These are phyloP conservation scores for Rhegmatorhina hoffmannsi DNA, from an alignment of 2,113 vertebrate species.

Conservation along the genomic window DNA sequence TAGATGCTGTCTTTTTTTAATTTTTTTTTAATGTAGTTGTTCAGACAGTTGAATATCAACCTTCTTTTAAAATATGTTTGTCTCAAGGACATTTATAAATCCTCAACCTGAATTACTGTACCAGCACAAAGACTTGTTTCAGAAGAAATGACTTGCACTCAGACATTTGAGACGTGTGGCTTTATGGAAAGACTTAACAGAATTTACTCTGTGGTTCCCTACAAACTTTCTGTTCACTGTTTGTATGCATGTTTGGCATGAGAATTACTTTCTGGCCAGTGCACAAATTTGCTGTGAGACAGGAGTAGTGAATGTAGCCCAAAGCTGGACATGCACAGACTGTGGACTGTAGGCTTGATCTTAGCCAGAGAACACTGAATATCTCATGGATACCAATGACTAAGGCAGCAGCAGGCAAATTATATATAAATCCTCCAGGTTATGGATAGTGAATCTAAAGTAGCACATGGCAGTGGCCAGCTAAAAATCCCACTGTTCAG, in stretches of 20 bases:
- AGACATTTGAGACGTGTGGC: neutral
- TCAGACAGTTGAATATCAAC: neutral
- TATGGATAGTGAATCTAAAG: slow-evolving; percentile 34
- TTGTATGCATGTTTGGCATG: neutral
- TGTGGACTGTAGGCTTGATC: neutral
- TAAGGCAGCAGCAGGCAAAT: slow-evolving; percentile 30
- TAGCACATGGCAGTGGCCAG: neutral
- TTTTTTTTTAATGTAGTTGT: neutral
- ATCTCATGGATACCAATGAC: slow-evolving; percentile 24
- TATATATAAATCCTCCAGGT: slow-evolving; percentile 14
- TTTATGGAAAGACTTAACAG: neutral
- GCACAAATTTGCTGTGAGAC: neutral
- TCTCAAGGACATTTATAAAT: slow-evolving; percentile 15
- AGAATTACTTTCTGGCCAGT: neutral
- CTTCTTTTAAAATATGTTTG: slow-evolving; percentile 21
- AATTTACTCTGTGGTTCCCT: slow-evolving; percentile 12
- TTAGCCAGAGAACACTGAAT: neutral
- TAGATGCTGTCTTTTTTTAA: neutral
- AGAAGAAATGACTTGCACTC: slow-evolving; percentile 30
- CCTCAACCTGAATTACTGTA: neutral
- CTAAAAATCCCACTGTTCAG: slow-evolving; percentile 43
- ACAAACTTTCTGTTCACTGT: slow-evolving; percentile 11
- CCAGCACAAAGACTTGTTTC: neutral
- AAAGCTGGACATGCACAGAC: neutral
- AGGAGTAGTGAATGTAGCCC: neutral